These are phyloP conservation scores for Oscheius myriophilus DNA, from an alignment of 2,888 invertebrate genomes.

Conservation along the genomic window DNA sequence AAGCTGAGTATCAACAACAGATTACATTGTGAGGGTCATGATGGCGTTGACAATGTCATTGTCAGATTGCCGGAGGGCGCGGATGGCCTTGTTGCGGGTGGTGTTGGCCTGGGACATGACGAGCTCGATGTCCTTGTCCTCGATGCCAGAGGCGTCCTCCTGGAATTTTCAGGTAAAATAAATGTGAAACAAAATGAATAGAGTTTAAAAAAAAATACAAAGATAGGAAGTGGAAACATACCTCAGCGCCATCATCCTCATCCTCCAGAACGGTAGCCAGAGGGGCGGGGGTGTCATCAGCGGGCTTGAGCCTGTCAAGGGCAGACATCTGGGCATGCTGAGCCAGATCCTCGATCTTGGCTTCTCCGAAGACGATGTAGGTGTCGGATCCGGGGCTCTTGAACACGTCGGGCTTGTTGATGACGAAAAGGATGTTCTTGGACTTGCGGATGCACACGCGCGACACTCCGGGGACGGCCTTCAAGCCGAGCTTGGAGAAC, in stretches of 20 bases:
- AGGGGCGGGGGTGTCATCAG: constrained; percentile 74
- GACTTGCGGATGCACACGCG: constrained; percentile 97
- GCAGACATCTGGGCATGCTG: constrained; percentile 92
- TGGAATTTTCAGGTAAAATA: constrained; percentile 46
- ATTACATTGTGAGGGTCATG: constrained; percentile 78
- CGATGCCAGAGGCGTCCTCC: constrained; percentile 90
- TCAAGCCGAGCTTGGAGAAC: constrained; percentile 95
- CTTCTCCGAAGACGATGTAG: constrained; percentile 98
- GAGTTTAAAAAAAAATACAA: not conserved
- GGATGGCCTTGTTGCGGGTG: constrained; percentile 88
- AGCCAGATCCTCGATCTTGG: constrained; percentile 98
- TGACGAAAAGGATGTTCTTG: constrained; percentile 97
- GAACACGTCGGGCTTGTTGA: constrained; percentile 97
- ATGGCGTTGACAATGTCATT: constrained; percentile 99
- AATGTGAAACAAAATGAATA: not conserved
- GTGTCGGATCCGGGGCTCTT: constrained; percentile 98
- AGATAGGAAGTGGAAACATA: constrained; percentile 19
- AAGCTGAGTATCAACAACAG: not conserved
- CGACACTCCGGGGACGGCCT: constrained; percentile 87
- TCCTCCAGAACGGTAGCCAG: constrained; percentile 68
- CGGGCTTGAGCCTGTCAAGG: constrained; percentile 96
- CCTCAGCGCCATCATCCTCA: constrained; percentile 76
- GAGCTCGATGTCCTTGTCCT: constrained; percentile 97
- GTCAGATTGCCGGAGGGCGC: constrained; percentile 92
- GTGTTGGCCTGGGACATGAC: constrained; percentile 97